A percentile compares a stretch with the other conserved stretches of the same genome.
Evolutionary conservation across 2,113 vertebrate species (phyloP).

Genomic region (Equus quagga): DNA sequence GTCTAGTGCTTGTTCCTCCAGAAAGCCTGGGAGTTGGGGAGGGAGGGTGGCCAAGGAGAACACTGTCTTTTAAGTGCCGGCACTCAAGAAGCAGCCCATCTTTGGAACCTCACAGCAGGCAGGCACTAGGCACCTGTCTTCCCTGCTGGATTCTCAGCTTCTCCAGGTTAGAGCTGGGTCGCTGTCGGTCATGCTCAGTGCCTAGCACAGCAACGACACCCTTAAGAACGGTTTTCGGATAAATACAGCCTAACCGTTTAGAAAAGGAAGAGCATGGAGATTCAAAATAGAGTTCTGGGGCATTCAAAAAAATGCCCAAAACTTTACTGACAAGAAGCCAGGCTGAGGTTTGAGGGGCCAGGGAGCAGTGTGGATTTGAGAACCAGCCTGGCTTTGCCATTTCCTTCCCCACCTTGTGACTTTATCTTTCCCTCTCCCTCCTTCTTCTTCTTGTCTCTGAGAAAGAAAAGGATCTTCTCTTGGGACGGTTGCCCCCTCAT

Average conservation of each 20-base stretch:
- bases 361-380: background rate
- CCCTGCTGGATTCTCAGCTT: background rate
- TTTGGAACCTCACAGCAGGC: background rate
- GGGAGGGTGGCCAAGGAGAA: background rate
- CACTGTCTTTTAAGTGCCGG: background rate
- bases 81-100: background rate
- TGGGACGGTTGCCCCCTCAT: background rate
- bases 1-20: background rate
- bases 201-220: background rate
- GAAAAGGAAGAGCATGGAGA: background rate
- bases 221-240: background rate
- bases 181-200: too few relatives aligned
- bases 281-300: background rate
- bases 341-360: background rate
- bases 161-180: background rate
- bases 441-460: background rate
- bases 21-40: background rate
- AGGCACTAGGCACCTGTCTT: background rate
- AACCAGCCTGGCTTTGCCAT: background rate
- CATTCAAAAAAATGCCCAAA: background rate
- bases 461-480: background rate
- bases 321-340: background rate
- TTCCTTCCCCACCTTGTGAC: background rate
- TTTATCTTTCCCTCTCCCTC: background rate
- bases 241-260: background rate